A percentile compares a stretch with the other conserved stretches of the same genome.
Conservation (phyloP, 2,888 invertebrate genomes). For the Catocala nupta region DNA sequence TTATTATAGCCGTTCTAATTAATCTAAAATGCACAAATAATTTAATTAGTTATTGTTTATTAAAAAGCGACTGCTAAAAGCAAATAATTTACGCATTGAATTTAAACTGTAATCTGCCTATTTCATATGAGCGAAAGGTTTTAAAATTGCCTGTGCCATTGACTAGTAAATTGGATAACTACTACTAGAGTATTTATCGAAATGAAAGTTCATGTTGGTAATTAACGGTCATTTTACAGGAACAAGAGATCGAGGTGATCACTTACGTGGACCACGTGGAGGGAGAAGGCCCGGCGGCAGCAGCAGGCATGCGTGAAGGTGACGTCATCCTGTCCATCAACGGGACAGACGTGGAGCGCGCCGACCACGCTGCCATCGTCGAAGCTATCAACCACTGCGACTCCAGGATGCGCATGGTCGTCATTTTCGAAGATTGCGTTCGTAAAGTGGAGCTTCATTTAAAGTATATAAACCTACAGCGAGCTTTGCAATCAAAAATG, state of each 20-base stretch:
- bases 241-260: slow-evolving; percentile 97
- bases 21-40: too few species aligned
- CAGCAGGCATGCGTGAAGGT: slow-evolving; percentile 97
- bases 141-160: too few species aligned
- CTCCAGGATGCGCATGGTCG: slow-evolving; percentile 97
- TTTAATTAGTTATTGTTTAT: too few species aligned
- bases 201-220: not conserved
- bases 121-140: too few species aligned
- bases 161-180: too few species aligned
- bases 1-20: too few species aligned
- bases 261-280: slow-evolving; percentile 99
- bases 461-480: slow-evolving; percentile 96
- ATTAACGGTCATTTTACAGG: slow-evolving; percentile 68
- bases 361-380: slow-evolving; percentile 97
- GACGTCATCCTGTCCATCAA: slow-evolving; percentile 98
- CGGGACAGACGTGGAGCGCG: slow-evolving; percentile 97
- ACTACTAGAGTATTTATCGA: too few species aligned
- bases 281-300: slow-evolving; percentile 95
- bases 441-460: slow-evolving; percentile 97
- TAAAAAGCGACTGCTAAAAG: too few species aligned
- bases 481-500: slow-evolving; percentile 94
- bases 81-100: too few species aligned
- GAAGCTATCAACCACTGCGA: slow-evolving; percentile 96
- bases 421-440: slow-evolving; percentile 98
- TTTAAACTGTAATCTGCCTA: too few species aligned